phyloP scores from a whole-genome alignment of 1,140 invertebrate species.

The Psix sp. region DNA sequence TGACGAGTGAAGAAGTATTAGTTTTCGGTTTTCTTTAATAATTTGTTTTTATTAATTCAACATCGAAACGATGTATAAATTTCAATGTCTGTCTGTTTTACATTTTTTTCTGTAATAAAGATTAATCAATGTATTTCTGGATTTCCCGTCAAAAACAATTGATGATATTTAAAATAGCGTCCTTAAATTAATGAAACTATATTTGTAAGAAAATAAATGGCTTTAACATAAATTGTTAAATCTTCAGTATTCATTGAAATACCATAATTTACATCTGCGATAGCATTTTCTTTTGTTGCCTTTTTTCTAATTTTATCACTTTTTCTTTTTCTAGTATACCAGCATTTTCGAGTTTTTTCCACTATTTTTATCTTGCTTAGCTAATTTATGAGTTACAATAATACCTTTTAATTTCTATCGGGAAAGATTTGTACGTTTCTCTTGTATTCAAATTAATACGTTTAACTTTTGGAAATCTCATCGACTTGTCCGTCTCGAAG shows the following conservation, averaged over 20 bases:
- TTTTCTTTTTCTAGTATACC: slow-evolving; percentile 20
- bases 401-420: slow-evolving; percentile 38
- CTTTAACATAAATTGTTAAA: too few species aligned
- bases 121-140: too few species aligned
- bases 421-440: slow-evolving; percentile 39
- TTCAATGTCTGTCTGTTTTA: too few species aligned
- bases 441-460: slow-evolving; percentile 56
- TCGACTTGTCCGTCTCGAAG: slow-evolving; percentile 26
- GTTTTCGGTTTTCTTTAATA: too few species aligned
- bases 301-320: slow-evolving; percentile 19
- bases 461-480: slow-evolving; percentile 38
- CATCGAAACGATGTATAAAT: too few species aligned
- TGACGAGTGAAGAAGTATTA: too few species aligned
- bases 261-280: not conserved
- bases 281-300: not conserved
- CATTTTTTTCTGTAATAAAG: too few species aligned
- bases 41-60: too few species aligned
- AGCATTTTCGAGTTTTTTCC: slow-evolving; percentile 21
- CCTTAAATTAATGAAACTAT: too few species aligned
- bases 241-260: slow-evolving; percentile 1
- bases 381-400: slow-evolving; percentile 52
- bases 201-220: too few species aligned
- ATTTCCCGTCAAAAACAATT: too few species aligned
- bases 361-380: slow-evolving; percentile 23
- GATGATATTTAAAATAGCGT: too few species aligned